A percentile compares a stretch with the other conserved stretches of the same genome.
Conservation (phyloP, 2,888 invertebrate genomes). For the Caradrina kadenii region DNA sequence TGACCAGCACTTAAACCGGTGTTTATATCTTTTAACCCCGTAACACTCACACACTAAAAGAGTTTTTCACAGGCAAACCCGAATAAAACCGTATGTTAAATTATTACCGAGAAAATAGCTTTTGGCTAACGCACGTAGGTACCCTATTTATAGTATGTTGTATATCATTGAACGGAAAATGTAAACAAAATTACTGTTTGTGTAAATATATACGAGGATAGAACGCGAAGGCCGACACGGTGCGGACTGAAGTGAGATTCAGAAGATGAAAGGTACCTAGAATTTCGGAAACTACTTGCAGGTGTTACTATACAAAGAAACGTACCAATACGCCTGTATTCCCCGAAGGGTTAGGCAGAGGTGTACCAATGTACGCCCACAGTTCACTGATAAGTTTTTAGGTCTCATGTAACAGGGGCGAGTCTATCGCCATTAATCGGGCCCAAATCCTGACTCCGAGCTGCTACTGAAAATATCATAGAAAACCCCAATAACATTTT, state of each 20-base stretch:
- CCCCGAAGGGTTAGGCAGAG: too few relatives aligned
- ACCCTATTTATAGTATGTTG: constrained; percentile 74
- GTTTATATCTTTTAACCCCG: neutral
- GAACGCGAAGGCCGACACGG: constrained; percentile 58
- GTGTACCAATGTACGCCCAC: too few relatives aligned
- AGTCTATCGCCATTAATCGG: too few relatives aligned
- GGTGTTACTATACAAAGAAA: too few relatives aligned
- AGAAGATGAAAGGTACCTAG: constrained; percentile 12
- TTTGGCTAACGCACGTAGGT: constrained; percentile 69
- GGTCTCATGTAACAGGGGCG: too few relatives aligned
- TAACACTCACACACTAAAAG: neutral
- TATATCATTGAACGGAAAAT: constrained; percentile 77
- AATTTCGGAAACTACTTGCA: neutral
- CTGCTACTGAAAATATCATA: too few relatives aligned
- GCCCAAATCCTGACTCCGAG: too few relatives aligned
- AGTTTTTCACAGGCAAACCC: constrained; percentile 48
- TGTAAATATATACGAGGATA: constrained; percentile 72
- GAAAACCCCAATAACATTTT: too few relatives aligned
- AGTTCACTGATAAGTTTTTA: too few relatives aligned
- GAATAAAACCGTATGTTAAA: constrained; percentile 65
- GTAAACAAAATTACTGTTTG: constrained; percentile 82
- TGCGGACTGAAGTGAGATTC: constrained; percentile 53
- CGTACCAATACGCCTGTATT: too few relatives aligned
- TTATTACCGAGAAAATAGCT: constrained; percentile 68
- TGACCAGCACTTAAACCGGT: too few relatives aligned